These are phyloP conservation scores for Masticophis lateralis DNA, from an alignment of 2,797 vertebrate genomes.

Conservation along the genomic window DNA sequence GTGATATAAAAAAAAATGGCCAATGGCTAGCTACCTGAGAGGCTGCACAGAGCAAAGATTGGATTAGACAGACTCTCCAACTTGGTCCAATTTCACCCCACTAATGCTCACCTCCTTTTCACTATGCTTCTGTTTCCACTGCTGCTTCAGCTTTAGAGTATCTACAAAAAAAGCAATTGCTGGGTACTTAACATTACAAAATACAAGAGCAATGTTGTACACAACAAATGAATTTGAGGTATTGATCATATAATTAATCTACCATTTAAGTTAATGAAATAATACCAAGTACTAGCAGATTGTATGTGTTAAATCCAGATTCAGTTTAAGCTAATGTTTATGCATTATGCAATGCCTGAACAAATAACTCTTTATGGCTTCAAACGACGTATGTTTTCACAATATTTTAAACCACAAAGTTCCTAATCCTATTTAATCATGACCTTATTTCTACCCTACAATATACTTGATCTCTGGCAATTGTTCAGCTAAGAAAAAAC, in stretches of 20 bases:
- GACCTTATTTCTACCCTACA: background rate
- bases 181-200: background rate
- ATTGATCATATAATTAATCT: background rate
- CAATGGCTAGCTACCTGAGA: background rate
- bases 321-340: background rate
- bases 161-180: constrained; percentile 66
- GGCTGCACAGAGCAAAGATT: background rate
- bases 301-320: background rate
- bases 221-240: background rate
- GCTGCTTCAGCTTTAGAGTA: constrained; percentile 83
- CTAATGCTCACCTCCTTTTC: constrained; percentile 51
- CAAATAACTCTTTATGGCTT: background rate
- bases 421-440: background rate
- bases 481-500: background rate
- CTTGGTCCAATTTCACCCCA: background rate
- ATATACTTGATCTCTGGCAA: background rate
- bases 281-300: background rate
- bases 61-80: background rate
- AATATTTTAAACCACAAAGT: background rate
- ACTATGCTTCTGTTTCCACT: constrained; percentile 75
- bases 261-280: background rate
- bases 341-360: background rate
- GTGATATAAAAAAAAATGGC: background rate
- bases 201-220: background rate
- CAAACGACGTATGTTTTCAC: too few relatives aligned